phyloP scores from a whole-genome alignment of 2,113 vertebrate species.

The Argyrosomus japonicus region DNA sequence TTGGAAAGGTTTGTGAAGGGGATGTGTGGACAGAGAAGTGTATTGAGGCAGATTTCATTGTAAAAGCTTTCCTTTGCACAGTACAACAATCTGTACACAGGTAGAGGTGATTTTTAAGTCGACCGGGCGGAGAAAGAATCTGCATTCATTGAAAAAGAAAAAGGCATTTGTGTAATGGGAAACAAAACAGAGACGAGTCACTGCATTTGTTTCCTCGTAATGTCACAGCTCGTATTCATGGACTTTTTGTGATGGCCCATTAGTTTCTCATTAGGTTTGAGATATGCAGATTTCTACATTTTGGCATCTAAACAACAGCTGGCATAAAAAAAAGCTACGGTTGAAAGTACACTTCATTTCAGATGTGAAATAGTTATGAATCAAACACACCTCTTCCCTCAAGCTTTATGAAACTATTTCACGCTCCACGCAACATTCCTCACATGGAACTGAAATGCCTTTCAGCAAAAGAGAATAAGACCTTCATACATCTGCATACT shows the following conservation, averaged over 20 bases:
- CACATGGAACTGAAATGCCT: slow-evolving; percentile 47
- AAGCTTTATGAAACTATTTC: slow-evolving; percentile 77
- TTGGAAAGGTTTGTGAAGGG: not conserved
- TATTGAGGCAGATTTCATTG: not conserved
- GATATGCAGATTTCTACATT: slow-evolving; percentile 68
- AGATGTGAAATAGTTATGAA: slow-evolving; percentile 65
- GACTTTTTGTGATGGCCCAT: slow-evolving; percentile 72
- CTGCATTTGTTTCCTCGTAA: slow-evolving; percentile 62
- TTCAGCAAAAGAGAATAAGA: slow-evolving; percentile 28
- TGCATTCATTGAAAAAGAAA: slow-evolving; percentile 40
- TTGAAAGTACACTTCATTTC: slow-evolving; percentile 62
- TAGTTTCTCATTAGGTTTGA: slow-evolving; percentile 77
- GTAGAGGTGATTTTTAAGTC: slow-evolving; percentile 47
- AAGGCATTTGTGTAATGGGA: slow-evolving; percentile 65
- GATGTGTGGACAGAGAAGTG: not conserved
- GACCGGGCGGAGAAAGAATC: slow-evolving; percentile 36
- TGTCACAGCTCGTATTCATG: slow-evolving; percentile 62
- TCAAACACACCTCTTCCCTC: slow-evolving; percentile 70
- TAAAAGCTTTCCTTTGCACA: not conserved
- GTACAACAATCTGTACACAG: slow-evolving; percentile 1
- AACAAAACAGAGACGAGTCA: slow-evolving; percentile 59
- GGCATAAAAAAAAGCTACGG: slow-evolving; percentile 55
- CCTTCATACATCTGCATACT: slow-evolving; percentile 40
- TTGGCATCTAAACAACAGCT: slow-evolving; percentile 72
- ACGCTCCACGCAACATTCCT: slow-evolving; percentile 67